Percentiles rank a stretch among this genome's conserved stretches.
These are phyloP conservation scores for Anseranas semipalmata DNA, from an alignment of 2,113 vertebrate species.

Conservation along the genomic window DNA sequence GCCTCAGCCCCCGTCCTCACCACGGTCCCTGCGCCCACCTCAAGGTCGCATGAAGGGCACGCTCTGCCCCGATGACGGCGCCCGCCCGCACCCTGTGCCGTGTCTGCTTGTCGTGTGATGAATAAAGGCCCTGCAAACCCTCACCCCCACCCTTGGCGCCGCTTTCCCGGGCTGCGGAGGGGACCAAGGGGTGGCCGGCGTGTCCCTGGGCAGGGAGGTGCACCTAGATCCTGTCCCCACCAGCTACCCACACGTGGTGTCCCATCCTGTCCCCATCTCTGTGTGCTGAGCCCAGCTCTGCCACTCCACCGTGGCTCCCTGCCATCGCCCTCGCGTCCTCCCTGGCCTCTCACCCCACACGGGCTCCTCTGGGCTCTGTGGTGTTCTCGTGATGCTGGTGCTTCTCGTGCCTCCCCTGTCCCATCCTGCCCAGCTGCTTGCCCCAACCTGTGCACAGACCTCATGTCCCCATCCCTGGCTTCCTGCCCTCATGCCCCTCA, in stretches of 20 bases:
- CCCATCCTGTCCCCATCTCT: neutral
- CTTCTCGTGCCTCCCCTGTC: neutral
- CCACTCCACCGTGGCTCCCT: neutral
- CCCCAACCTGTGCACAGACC: neutral
- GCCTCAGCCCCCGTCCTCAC: neutral
- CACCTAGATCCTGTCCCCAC: neutral
- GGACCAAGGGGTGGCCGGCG: neutral
- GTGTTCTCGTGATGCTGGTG: neutral
- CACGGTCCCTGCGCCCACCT: neutral
- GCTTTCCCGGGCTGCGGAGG: neutral
- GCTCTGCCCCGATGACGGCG: conserved; percentile 13
- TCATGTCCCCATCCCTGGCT: neutral
- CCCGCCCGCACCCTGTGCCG: neutral
- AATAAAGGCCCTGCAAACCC: conserved; percentile 28
- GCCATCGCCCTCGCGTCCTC: rapidly evolving
- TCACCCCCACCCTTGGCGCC: neutral
- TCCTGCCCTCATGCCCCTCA: neutral
- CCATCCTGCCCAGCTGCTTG: neutral
- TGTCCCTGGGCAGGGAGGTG: neutral
- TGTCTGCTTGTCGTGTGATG: conserved; percentile 21
- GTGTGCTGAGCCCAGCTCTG: neutral
- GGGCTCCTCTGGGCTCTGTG: neutral
- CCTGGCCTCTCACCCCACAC: neutral
- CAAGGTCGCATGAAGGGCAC: conserved; percentile 43
- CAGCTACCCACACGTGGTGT: neutral